Base-by-base conservation (phyloP, 2,888 invertebrate species). In the Tridacna crocea region DNA sequence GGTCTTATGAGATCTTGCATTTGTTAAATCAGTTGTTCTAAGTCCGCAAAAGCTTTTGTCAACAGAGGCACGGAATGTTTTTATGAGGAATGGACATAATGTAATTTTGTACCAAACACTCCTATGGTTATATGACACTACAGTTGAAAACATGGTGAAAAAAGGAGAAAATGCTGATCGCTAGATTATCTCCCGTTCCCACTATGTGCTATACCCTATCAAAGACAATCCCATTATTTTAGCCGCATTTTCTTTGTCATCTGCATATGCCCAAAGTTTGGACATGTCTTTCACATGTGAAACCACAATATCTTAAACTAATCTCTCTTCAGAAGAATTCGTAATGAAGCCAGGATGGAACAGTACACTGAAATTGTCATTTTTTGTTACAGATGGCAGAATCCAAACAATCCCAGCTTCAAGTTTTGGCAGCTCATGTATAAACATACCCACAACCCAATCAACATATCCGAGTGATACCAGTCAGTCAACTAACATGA, bases 351-450 rank as follows among this genome's bases (percentile, higher is more conserved):
- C 36, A 8, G 36, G 2, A 36, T 36, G 55, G 1, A 55, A 55
- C 19, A n/a, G 10, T 10, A 19, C 17, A 10, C 55, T n/a, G n/a
- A 55, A 55, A 55, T 55, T 55, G n/a, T 55, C n/a, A 17, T 26
- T 66, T 46, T 46, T 0, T 66, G 36, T n/a, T 46, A 17, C 66
- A 66, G 66, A 46, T 66, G 46, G 66, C 36, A 66, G 46, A 46
- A 46, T 36, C 19, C 46, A 66, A 19, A 46, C 36, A 36, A 36
- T 36, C 36, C 70, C 70, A 51, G 70, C 22, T 22, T 22, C 48
- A 48, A 51, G 12, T 13, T 17, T 51, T 24, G 70, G 51, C 70
- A 70, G 70, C 70, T 70, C 27, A 24, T 70, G 48, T 26, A 61
- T 19, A 6, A 66, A 1, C 36, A 66, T 66, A 46, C 36, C 36